Percentiles rank a stretch among this genome's conserved stretches.
Conservation (phyloP, 2,113 vertebrate genomes). For the Xyliphius kryptos region DNA sequence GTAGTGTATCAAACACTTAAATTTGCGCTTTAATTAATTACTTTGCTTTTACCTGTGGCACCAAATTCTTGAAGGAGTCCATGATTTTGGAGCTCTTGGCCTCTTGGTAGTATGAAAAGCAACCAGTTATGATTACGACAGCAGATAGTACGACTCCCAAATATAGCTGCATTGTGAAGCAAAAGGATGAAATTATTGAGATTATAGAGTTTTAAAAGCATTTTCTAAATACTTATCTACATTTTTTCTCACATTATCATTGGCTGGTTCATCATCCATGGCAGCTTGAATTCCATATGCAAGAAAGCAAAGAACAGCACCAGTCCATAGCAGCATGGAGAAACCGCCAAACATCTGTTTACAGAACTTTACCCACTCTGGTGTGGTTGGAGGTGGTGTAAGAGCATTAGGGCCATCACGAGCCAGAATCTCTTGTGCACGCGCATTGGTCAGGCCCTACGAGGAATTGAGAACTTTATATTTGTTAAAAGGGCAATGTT, state of each 20-base stretch:
- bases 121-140: too few relatives aligned
- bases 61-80: conserved; percentile 77
- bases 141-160: too few relatives aligned
- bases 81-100: too few relatives aligned
- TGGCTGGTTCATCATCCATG: conserved; percentile 65
- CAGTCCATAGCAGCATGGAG: conserved; percentile 74
- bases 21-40: too few relatives aligned
- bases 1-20: too few relatives aligned
- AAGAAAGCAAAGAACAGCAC: conserved; percentile 72
- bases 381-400: conserved; percentile 71
- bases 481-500: neutral
- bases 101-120: too few relatives aligned
- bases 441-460: conserved; percentile 64
- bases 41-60: conserved; percentile 61
- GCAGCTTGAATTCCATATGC: conserved; percentile 70
- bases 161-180: conserved; percentile 55
- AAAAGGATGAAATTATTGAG: too few relatives aligned
- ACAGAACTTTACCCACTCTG: conserved; percentile 76
- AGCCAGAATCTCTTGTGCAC: conserved; percentile 68
- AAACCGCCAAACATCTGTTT: conserved; percentile 76
- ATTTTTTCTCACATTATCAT: conserved; percentile 71
- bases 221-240: too few relatives aligned
- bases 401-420: conserved; percentile 72
- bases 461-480: neutral
- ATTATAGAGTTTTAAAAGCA: too few relatives aligned